A percentile compares a stretch with the other conserved stretches of the same genome.
Conservation (phyloP, 2,113 vertebrate species). For the Notothenia rossii region DNA sequence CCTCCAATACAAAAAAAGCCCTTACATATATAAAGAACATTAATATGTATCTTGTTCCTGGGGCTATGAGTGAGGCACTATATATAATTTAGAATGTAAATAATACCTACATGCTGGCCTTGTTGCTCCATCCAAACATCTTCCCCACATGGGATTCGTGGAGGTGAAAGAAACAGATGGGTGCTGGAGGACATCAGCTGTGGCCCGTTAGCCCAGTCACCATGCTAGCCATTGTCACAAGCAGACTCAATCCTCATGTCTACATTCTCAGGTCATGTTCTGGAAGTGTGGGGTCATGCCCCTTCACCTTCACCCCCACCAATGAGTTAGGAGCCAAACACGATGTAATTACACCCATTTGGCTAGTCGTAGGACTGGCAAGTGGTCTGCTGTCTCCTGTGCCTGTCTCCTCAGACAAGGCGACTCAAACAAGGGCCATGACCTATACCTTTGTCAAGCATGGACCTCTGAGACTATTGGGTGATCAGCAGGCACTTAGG, state of each 20-base stretch:
- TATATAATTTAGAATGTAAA: slow-evolving; percentile 2
- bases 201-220: slow-evolving; percentile 70
- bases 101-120: slow-evolving; percentile 9
- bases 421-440: slow-evolving; percentile 53
- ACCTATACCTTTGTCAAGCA: slow-evolving; percentile 64
- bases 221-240: slow-evolving; percentile 63
- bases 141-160: slow-evolving; percentile 36
- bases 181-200: slow-evolving; percentile 72
- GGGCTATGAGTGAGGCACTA: not conserved
- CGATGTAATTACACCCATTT: slow-evolving; percentile 81
- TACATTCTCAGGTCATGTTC: slow-evolving; percentile 77
- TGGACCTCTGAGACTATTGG: slow-evolving; percentile 62
- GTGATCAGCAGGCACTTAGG: slow-evolving; percentile 50
- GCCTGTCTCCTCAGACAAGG: slow-evolving; percentile 56
- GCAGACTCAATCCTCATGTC: slow-evolving; percentile 60
- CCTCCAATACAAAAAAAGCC: not conserved
- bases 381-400: slow-evolving; percentile 60
- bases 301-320: slow-evolving; percentile 66
- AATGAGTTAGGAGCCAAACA: slow-evolving; percentile 69
- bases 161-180: slow-evolving; percentile 69
- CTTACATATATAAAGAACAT: not conserved
- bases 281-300: slow-evolving; percentile 76
- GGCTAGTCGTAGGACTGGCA: slow-evolving; percentile 58
- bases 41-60: not conserved
- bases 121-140: slow-evolving; percentile 33